Base-by-base conservation (phyloP, 2,888 invertebrate species). In the Nomada ferruginata region DNA sequence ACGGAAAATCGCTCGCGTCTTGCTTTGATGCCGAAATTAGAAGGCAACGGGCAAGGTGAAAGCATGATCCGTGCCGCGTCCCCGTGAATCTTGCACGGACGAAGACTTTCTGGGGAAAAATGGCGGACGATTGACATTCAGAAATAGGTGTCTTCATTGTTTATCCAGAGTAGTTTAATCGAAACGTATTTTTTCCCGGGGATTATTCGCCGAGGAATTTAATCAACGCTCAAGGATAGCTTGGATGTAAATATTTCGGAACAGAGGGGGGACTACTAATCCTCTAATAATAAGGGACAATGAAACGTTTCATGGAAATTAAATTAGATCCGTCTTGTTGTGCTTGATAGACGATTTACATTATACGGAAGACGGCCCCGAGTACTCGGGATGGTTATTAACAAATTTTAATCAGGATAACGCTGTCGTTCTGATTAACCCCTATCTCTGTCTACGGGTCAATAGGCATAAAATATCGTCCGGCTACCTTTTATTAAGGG, bases 11-110 rank as follows among this genome's bases (percentile, higher is more conserved):
- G 89, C 89, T 89, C 89, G 86, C 88, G 87, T 87, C 89, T 82
- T 85, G 89, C 93, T 93, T 92, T 93, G 93, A 92, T 92, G 92
- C 91, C 90, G 79, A 90, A 93, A 93, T 93, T 93, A 93, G 93
- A 92, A 89, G 82, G 84, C 73, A 57, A 53, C 57, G 42, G 71
- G n/a, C 52, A 57, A 18, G 18, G 13, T 69, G 7, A n/a, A 2
- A 29, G 65, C 44, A 20, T 55, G 69, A 72, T 71, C 29, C 79
- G 70, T 63, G 61, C 29, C 73, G 70, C 68, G 53, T 50, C 13
- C 36, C 53, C 68, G 69, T 44, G 53, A 66, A 64, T 69, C 53
- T 69, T 23, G 11, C 2, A 18, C 66, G 18, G 18, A 44, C 57
- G 23, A 26, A 60, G 44, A 36, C 57, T 9, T n/a, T 1, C 18